Evolutionary conservation across 2,797 vertebrate species (phyloP).

Genomic region (Ispidina lecontei): DNA sequence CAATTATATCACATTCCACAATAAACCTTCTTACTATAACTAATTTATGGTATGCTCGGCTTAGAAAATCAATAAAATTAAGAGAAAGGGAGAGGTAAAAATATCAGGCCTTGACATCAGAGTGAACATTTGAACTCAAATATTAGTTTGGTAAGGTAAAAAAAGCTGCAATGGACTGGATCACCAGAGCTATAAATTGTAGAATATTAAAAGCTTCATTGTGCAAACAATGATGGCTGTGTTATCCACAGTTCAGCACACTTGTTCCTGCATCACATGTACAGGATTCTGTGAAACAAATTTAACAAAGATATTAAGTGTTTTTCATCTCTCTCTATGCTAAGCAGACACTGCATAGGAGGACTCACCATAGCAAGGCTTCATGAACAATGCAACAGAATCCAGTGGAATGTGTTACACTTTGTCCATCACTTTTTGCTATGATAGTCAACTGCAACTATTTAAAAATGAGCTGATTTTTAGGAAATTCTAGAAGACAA

Average conservation of each 20-base stretch:
- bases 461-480: background rate
- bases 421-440: background rate
- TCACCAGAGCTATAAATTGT: background rate
- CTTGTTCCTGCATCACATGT: background rate
- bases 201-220: background rate
- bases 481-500: background rate
- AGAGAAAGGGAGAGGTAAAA: constrained; percentile 32
- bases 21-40: constrained; percentile 47
- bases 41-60: constrained; percentile 58
- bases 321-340: background rate
- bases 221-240: background rate
- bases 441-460: background rate
- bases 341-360: background rate
- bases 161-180: background rate
- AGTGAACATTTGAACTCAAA: constrained; percentile 46
- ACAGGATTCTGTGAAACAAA: background rate
- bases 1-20: constrained; percentile 70
- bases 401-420: background rate
- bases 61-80: constrained; percentile 52
- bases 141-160: background rate
- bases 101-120: constrained; percentile 31
- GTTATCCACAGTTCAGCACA: background rate
- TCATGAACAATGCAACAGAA: background rate
- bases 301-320: background rate
- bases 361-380: background rate